Evolutionary conservation across 2,888 invertebrate genomes (phyloP), one percentile per base, ranked within the genome.

Genomic region (Parthenolecanium corni): DNA sequence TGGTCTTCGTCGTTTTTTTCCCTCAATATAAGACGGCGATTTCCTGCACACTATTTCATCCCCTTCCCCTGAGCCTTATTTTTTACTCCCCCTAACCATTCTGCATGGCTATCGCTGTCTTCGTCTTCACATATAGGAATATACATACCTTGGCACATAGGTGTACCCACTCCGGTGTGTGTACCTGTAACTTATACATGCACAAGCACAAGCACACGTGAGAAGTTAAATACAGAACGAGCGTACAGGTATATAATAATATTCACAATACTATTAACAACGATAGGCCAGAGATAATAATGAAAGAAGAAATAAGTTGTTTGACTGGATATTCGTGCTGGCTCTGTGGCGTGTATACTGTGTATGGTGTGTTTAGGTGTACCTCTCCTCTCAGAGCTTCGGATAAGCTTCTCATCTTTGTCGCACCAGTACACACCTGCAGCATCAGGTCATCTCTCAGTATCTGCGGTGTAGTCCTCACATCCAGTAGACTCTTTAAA

Each of bases 291-390:
- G 47, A 58, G 56, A 56, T 56, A 56, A 56, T 58, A 58, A 49
- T 58, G 57, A 57, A 58, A 58, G 58, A 58, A 58, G 58, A 58
- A 58, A 49, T 49, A 58, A 58, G 58, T 58, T 58, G 58, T 58
- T 58, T 58, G 58, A 58, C 58, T 58, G 49, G 58, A 58, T 58
- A 53, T 38, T 31, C 38, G 14, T 49, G 31, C 49, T 20, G 21
- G 58, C 49, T 36, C 46, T 38, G 36, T n/a, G 38, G 40, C 40
- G 40, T 53, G 40, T 31, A 31, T 31, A 31, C 31, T 31, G 31
- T 31, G 31, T 31, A 31, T 31, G 31, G 31, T 31, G 31, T 31
- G 31, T 31, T 6, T 31, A 6, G 31, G 31, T 31, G 31, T 31
- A 31, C 9, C 4, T 31, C 31, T 9, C 5, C n/a, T 31, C 9